Percentiles rank a stretch among this genome's conserved stretches.
Evolutionary conservation across 92 coral and sea anemone species (phyloP).

Genomic region (Montipora capitata): DNA sequence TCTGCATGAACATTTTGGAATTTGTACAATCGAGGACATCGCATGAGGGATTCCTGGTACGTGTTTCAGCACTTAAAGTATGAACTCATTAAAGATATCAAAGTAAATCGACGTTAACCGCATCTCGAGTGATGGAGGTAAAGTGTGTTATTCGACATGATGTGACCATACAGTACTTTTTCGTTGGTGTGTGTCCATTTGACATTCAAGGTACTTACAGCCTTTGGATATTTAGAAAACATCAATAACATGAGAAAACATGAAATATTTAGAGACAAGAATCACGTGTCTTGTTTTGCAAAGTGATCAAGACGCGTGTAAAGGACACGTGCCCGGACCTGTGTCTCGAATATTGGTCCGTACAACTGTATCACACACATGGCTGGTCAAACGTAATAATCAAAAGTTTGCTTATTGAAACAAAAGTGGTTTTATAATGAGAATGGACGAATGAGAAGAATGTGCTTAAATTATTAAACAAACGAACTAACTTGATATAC

Average conservation of each 20-base stretch:
- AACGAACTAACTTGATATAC: background rate
- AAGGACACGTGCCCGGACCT: slow-evolving; percentile 16
- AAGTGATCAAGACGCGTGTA: background rate
- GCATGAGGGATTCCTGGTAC: background rate
- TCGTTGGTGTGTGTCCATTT: background rate
- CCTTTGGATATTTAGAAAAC: background rate
- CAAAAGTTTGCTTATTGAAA: slow-evolving; percentile 2
- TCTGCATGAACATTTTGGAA: background rate
- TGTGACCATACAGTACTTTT: background rate
- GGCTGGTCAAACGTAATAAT: slow-evolving; percentile 24
- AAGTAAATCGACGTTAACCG: background rate
- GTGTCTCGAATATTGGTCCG: background rate
- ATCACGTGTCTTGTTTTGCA: background rate
- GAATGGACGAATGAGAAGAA: slow-evolving; percentile 26
- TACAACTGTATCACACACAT: slow-evolving; percentile 8
- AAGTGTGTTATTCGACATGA: background rate
- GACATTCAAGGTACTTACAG: background rate
- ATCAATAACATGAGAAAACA: background rate
- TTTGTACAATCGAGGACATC: background rate
- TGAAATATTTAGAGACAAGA: too few species aligned
- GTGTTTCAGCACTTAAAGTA: background rate
- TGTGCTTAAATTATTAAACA: slow-evolving; percentile 16
- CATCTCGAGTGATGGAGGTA: background rate
- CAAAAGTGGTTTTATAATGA: slow-evolving; percentile 22
- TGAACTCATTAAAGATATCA: background rate